These are phyloP conservation scores for Congeria kusceri DNA, from an alignment of 2,888 invertebrate species.

Conservation along the genomic window DNA sequence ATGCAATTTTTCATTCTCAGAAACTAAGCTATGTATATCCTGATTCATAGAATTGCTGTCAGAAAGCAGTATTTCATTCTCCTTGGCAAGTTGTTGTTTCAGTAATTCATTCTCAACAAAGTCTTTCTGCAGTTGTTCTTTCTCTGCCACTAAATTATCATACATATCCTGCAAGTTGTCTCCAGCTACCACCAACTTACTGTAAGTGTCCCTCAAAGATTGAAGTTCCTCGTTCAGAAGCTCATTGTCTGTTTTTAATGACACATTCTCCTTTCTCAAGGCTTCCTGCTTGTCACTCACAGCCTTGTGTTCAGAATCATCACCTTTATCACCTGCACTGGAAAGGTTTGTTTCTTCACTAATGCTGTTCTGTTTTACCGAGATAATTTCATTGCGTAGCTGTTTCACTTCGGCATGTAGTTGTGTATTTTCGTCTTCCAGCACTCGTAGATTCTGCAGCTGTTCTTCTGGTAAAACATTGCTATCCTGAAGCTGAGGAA, in stretches of 20 bases:
- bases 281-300: constrained; percentile 32
- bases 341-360: constrained; percentile 6
- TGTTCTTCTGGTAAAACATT: constrained; percentile 58
- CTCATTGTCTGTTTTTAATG: constrained; percentile 58
- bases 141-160: constrained; percentile 71
- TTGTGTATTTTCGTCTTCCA: constrained; percentile 63
- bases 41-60: constrained; percentile 80
- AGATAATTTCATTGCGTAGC: constrained; percentile 48
- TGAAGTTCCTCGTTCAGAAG: constrained; percentile 72
- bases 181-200: constrained; percentile 75
- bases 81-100: constrained; percentile 74
- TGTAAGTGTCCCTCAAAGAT: constrained; percentile 72
- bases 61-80: constrained; percentile 77
- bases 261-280: constrained; percentile 62
- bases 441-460: constrained; percentile 45
- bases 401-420: constrained; percentile 55
- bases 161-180: constrained; percentile 79
- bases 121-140: constrained; percentile 70
- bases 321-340: neutral
- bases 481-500: constrained; percentile 39
- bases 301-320: constrained; percentile 16
- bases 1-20: constrained; percentile 79
- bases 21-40: constrained; percentile 78
- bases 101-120: constrained; percentile 64
- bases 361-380: constrained; percentile 26